Conservation (phyloP, 2,797 vertebrate species). For the Aplochiton taeniatus region DNA sequence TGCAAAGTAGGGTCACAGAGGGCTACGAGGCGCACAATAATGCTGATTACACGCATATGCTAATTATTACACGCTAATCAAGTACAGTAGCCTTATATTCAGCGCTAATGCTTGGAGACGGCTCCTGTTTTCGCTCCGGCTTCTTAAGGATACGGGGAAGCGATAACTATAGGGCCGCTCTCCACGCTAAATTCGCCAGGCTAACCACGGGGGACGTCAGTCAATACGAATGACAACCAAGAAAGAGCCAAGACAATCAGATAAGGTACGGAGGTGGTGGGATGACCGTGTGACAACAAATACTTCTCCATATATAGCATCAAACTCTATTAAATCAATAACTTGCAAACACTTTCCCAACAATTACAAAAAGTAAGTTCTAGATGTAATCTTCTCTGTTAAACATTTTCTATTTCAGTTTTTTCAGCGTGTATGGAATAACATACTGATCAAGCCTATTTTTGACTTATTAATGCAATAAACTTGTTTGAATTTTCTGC, state of each 20-base stretch:
- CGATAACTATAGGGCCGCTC: conserved; percentile 63
- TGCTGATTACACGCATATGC: conserved; percentile 87
- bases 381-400: too few relatives aligned
- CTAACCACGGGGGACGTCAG: conserved; percentile 69
- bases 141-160: conserved; percentile 67
- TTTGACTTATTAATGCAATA: too few relatives aligned
- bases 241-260: conserved; percentile 54
- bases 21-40: conserved; percentile 82
- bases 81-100: conserved; percentile 83
- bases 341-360: too few relatives aligned
- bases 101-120: conserved; percentile 69
- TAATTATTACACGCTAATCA: conserved; percentile 86
- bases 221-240: conserved; percentile 59
- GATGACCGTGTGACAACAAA: background rate
- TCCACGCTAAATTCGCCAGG: conserved; percentile 45
- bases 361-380: too few relatives aligned
- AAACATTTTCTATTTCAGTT: background rate
- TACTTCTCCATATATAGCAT: conserved; percentile 31
- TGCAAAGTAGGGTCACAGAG: conserved; percentile 82
- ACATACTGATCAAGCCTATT: too few relatives aligned
- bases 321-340: conserved; percentile 5
- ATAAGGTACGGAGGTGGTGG: conserved; percentile 13
- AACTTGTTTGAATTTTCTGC: too few relatives aligned
- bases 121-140: conserved; percentile 54
- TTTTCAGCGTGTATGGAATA: too few relatives aligned